Base-by-base conservation (phyloP, 1,140 invertebrate species). In the Bicyclus anynana region DNA sequence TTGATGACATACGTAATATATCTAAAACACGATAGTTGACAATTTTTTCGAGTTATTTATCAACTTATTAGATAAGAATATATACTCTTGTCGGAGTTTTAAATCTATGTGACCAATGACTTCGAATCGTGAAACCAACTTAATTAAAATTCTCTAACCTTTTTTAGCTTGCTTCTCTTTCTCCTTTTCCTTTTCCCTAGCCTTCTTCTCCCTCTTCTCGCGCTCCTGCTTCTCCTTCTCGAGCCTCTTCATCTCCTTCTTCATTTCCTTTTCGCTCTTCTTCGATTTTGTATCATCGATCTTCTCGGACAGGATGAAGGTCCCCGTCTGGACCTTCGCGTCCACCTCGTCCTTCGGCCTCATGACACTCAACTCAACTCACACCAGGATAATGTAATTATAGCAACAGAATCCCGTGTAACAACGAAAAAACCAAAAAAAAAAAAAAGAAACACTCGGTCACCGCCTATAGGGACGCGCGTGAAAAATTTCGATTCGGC, bases 261-360 rank as follows among this genome's bases (percentile, higher is more conserved):
- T 90, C 64, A 88, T 62, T 49, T 91, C 90, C 64, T 90, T 85
- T 21, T 90, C 87, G 58, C 61, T 87, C 53, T 83, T 89, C 72
- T 85, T 87, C 35, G 81, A 74, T 68, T 90, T 88, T n/a, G 81
- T 84, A 59, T 89, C 82, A 64, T 90, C 89, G 20, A 87, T 87
- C 61, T 89, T 89, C 63, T 90, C 90, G 62, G 89, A 87, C 53
- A 91, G 66, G 17, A 90, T 90, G 69, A 91, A 89, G 55, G 85
- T 84, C 64, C 85, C 86, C 53, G 80, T 80, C 49, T 84, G 74
- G 72, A 89, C 72, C 54, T 83, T 85, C 48, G 81, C 59, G 49
- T 87, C 86, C 63, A 65, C 58, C 53, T 89, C 87, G 53, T 89
- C 85, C 69, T 89, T 90, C 35, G 89, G 86, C 64, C 87, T 82